Evolutionary conservation across 2,113 vertebrate genomes (phyloP).

Genomic region (Myrmophylax atrothorax): DNA sequence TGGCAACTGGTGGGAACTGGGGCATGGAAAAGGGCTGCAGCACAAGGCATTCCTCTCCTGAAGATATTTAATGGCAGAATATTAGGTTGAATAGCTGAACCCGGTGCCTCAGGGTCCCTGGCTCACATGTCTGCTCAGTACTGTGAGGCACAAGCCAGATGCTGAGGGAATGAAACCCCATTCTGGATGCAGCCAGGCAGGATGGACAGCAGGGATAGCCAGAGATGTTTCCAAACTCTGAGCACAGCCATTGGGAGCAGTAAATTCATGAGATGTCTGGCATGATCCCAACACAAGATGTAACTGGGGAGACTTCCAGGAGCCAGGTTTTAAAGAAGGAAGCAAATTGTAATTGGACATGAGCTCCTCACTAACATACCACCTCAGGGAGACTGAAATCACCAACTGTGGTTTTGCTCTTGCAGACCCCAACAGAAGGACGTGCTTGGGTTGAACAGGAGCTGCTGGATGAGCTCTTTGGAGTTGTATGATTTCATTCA

Average conservation of each 20-base stretch:
- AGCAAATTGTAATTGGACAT: not conserved
- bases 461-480: not conserved
- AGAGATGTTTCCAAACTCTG: not conserved
- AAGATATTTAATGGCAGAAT: not conserved
- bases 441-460: not conserved
- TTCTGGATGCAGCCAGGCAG: not conserved
- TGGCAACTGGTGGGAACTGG: accelerated
- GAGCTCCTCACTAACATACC: not conserved
- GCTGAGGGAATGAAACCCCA: not conserved
- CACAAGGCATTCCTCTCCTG: not conserved
- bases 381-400: not conserved
- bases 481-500: not conserved
- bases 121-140: not conserved
- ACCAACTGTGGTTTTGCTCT: not conserved
- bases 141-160: not conserved
- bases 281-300: not conserved
- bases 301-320: not conserved
- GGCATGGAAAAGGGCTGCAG: not conserved
- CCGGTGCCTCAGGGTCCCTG: not conserved
- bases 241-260: not conserved
- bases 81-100: not conserved
- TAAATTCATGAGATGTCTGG: not conserved
- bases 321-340: not conserved
- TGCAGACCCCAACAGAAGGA: accelerated
- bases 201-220: not conserved